Evolutionary conservation across 2,888 invertebrate genomes (phyloP), one percentile per base, ranked within the genome.

Genomic region (Troides helena): DNA sequence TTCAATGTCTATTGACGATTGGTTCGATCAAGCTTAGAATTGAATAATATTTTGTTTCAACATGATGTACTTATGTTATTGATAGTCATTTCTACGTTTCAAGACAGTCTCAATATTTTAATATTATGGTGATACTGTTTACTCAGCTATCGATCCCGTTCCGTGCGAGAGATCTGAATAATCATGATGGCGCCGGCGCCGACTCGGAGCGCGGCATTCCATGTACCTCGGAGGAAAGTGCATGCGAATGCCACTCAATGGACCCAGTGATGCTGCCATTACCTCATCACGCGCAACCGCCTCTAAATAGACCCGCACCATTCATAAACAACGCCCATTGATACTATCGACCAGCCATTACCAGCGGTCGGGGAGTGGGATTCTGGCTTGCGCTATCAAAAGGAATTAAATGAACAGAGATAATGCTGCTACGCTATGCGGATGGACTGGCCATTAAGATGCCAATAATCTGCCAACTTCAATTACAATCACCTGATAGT

Each of bases 361-460:
- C 81, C 78, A 86, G 80, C 79, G 84, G 82, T 80, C 82, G 77
- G 80, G 80, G 77, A 82, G 77, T 74, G 74, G 76, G 83, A 83
- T 82, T 85, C 82, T 86, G 84, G 82, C 77, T 76, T 78, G 81
- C 78, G 78, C 81, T 79, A 80, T 83, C 84, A 81, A 82, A 80
- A 78, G 78, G 82, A 80, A 78, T 74, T 73, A 80, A 73, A 89
- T 91, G 84, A 86, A 87, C 89, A 87, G 88, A 88, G 89, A 91
- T 89, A 90, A 85, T 81, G 80, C 80, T 79, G 76, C 75, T 75
- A 78, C 85, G 87, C 83, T 86, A 90, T 90, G 89, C 85, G 85
- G 86, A 90, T 89, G 85, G 80, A 76, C 74, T 71, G 72, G 82
- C 87, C 82, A 89, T 90, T 88, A 86, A 89, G 87, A 90, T 90